Evolutionary conservation across 2,888 invertebrate species (phyloP), one percentile per base, ranked within the genome.

Genomic region (Stenichneumon culpator): DNA sequence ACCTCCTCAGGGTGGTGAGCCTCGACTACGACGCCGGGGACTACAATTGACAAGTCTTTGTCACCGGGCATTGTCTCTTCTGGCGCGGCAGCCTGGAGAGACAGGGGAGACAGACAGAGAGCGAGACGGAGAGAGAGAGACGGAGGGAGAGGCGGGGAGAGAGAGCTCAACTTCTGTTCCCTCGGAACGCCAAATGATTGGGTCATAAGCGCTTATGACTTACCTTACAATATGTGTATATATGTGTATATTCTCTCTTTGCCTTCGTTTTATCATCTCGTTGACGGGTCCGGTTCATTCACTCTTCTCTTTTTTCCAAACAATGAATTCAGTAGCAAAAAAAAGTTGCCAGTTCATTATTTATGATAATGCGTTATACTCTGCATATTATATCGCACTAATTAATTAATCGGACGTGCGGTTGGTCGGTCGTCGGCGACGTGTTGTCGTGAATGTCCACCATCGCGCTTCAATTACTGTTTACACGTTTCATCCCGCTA

Each of bases 41-140:
- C 65, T 54, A 80, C 77, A 73, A 80, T 77, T 25, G 77, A 60
- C 50, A 60, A 75, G 80, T 80, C 77, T 84, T 77, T 72, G 79
- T 74, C 70, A 69, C 69, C 44, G 28, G 74, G 74, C 63, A 79
- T 83, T 83, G 79, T 70, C 70, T 79, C 72, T 72, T 52, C 70
- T 16, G 47, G 50, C 25, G 50, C 52, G 14, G 57, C 57, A 32
- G 47, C 14, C 57, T 47, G 19, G 25, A 68, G 28, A 73, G 65
- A 22, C 5, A 32, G 32, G 5, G 25, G 25, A 25, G 25, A 25
- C 2, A 25, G 25, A 25, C 2, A 25, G 3, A 25, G 25, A 25
- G 25, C 3, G 25, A 25, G 25, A 25, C 25, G 3, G 1, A 25
- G 25, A 25, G 25, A 25, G 25, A 25, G 2, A 3, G 25, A 25